These are phyloP conservation scores for Marasmarcha lunaedactyla DNA, from an alignment of 2,888 invertebrate species.

Conservation along the genomic window DNA sequence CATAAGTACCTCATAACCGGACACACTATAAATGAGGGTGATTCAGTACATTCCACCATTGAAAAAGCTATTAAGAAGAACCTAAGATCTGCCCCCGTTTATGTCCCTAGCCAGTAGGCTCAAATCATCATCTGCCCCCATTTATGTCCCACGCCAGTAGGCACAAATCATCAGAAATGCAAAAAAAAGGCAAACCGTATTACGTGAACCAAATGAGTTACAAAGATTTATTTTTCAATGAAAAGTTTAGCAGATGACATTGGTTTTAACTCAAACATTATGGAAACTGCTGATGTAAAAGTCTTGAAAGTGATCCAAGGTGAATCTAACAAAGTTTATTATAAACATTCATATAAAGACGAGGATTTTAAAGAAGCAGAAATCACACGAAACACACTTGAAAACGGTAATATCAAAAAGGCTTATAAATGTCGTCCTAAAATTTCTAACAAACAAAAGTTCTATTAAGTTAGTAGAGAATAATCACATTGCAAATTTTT, in stretches of 20 bases:
- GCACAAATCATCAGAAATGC: background rate
- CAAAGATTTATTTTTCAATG: slow-evolving; percentile 4
- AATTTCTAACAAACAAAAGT: slow-evolving; percentile 1
- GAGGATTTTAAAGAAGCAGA: slow-evolving; percentile 3
- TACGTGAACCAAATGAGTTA: slow-evolving; percentile 4
- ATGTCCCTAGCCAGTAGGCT: background rate
- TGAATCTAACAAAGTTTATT: slow-evolving; percentile 1
- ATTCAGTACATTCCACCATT: no score
- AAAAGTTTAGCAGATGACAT: slow-evolving; percentile 3
- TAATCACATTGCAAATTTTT: slow-evolving; percentile 4
- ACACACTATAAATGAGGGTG: no score
- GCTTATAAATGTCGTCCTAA: slow-evolving; percentile 3
- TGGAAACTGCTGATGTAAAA: no score
- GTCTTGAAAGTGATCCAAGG: no score
- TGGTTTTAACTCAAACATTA: no score
- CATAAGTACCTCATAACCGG: no score
- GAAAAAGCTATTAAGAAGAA: background rate
- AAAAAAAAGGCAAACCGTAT: background rate
- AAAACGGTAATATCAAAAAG: slow-evolving; percentile 1
- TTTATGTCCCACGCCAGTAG: no score
- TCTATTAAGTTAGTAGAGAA: slow-evolving; percentile 1
- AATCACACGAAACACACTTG: slow-evolving; percentile 2
- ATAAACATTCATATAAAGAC: slow-evolving; percentile 5
- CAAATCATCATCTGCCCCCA: no score
- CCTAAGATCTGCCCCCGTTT: background rate